phyloP scores from a whole-genome alignment of 1,140 invertebrate genomes.

The Samia ricini region DNA sequence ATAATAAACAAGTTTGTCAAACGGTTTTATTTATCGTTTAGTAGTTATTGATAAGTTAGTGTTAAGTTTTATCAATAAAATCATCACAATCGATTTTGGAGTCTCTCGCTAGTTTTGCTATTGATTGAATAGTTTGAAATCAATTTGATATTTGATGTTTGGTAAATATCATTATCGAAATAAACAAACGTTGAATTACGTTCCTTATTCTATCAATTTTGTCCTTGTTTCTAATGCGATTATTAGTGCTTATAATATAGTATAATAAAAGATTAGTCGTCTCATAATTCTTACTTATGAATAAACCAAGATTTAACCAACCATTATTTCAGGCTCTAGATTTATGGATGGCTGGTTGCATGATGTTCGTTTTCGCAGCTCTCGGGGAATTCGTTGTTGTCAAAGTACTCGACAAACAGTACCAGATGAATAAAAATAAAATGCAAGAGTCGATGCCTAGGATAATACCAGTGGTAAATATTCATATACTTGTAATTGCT shows the following conservation, averaged over 20 bases:
- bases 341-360: conserved; percentile 92
- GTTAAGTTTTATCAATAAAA: too few species aligned
- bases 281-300: too few species aligned
- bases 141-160: background rate
- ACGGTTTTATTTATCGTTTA: too few species aligned
- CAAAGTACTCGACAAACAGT: conserved; percentile 86
- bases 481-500: background rate
- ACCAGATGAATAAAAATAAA: conserved; percentile 80
- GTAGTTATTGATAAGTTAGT: too few species aligned
- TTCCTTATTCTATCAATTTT: too few species aligned
- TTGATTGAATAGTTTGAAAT: background rate
- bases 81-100: too few species aligned
- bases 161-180: background rate
- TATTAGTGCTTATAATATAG: too few species aligned
- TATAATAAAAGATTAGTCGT: too few species aligned
- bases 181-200: too few species aligned
- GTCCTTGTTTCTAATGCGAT: too few species aligned
- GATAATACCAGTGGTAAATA: conserved; percentile 81
- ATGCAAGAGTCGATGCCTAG: conserved; percentile 73
- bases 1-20: too few species aligned
- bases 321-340: conserved; percentile 82
- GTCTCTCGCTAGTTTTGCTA: background rate
- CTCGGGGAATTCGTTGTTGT: conserved; percentile 92
- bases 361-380: conserved; percentile 91
- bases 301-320: background rate